Percentiles rank a stretch among this genome's conserved stretches.
These are phyloP conservation scores for Rhombomys opimus DNA, from an alignment of 2,113 vertebrate genomes.

Conservation along the genomic window DNA sequence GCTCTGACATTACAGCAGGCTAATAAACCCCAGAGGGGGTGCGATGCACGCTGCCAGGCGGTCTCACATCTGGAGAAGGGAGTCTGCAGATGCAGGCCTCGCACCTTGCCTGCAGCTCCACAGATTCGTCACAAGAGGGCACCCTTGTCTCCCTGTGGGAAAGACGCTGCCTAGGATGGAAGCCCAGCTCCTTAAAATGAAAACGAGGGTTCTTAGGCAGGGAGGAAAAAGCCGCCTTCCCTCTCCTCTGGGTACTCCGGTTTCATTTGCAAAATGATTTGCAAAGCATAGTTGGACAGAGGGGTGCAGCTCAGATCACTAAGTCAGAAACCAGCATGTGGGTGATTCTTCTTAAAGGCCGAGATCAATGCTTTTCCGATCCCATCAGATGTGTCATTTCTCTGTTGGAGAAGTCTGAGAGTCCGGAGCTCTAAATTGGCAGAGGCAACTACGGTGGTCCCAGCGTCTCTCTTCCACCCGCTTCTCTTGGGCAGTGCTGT, in stretches of 20 bases:
- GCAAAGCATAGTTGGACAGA: background rate
- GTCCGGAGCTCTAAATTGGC: background rate
- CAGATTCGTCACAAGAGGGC: conserved; percentile 51
- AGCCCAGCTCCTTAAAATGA: rapidly evolving
- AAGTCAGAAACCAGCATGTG: background rate
- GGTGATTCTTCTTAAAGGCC: background rate
- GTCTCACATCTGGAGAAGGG: conserved; percentile 1
- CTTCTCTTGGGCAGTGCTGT: background rate
- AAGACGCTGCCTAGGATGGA: rapidly evolving
- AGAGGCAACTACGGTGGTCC: background rate
- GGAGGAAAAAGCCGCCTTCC: rapidly evolving
- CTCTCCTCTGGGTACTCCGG: rapidly evolving
- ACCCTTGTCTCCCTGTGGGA: background rate
- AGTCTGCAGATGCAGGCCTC: background rate
- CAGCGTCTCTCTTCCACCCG: rapidly evolving
- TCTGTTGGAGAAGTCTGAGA: background rate
- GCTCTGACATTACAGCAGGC: conserved; percentile 17
- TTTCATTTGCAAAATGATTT: background rate
- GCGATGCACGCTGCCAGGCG: background rate
- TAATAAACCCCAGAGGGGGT: conserved; percentile 62
- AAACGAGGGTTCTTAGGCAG: rapidly evolving
- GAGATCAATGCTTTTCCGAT: background rate
- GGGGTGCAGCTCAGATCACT: background rate
- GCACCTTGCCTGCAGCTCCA: background rate
- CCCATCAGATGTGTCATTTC: background rate